Percentiles rank a stretch among this genome's conserved stretches.
phyloP scores from a whole-genome alignment of 2,888 invertebrate species.

The Tenthredo livida region DNA sequence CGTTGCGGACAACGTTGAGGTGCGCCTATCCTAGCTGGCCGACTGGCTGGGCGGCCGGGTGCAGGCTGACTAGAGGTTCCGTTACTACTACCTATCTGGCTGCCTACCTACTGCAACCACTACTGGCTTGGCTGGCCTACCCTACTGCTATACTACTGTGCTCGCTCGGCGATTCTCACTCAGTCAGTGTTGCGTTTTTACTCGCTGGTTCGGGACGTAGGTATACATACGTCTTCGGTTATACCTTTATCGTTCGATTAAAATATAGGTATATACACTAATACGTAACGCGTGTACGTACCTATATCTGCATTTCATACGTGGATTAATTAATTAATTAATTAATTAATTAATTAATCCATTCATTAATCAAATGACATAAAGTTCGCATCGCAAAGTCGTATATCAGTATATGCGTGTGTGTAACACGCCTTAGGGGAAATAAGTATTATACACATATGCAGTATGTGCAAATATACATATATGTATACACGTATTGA shows the following conservation, averaged over 20 bases:
- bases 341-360: background rate
- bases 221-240: too few species aligned
- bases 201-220: conserved; percentile 68
- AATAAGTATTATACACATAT: too few species aligned
- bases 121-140: background rate
- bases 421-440: too few species aligned
- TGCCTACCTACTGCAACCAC: background rate
- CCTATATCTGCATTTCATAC: background rate
- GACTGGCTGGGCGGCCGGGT: background rate
- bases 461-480: background rate
- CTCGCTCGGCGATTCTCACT: background rate
- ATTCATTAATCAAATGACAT: background rate
- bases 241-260: too few species aligned
- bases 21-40: background rate
- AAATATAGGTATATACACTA: too few species aligned
- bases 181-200: conserved; percentile 76
- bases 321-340: background rate
- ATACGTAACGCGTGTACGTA: background rate
- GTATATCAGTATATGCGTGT: too few species aligned
- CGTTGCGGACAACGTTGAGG: conserved; percentile 62
- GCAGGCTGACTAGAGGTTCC: background rate
- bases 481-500: too few species aligned
- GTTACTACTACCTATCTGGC: background rate
- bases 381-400: too few species aligned
- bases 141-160: conserved; percentile 65